Evolutionary conservation across 2,113 vertebrate species (phyloP).

Genomic region (Microcebus murinus): DNA sequence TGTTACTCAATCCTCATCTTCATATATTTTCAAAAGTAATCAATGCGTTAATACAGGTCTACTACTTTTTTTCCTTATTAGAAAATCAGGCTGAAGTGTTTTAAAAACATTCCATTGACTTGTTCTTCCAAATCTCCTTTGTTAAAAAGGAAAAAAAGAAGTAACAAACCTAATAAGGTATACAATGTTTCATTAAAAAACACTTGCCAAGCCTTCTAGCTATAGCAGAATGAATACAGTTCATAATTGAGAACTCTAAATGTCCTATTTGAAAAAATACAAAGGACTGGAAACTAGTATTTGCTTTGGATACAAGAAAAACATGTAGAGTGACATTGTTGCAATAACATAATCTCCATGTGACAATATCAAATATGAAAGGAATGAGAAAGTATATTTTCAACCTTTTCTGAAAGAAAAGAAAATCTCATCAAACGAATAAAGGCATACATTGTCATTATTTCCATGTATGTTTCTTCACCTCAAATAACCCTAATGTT

Average conservation of each 20-base stretch:
- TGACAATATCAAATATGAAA: conserved; percentile 54
- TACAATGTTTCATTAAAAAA: conserved; percentile 64
- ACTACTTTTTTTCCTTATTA: conserved; percentile 60
- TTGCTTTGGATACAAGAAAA: conserved; percentile 79
- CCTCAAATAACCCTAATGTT: conserved; percentile 61
- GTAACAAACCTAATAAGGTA: conserved; percentile 71
- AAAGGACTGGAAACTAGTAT: conserved; percentile 69
- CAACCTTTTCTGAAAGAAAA: not conserved
- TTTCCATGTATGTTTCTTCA: conserved; percentile 48
- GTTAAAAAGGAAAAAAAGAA: conserved; percentile 48
- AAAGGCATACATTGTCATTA: not conserved
- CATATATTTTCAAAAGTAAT: not conserved
- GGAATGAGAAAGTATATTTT: conserved; percentile 56
- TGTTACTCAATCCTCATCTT: not conserved
- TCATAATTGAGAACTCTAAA: conserved; percentile 50
- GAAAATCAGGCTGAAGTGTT: conserved; percentile 56
- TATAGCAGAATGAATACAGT: conserved; percentile 69
- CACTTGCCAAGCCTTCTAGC: conserved; percentile 75
- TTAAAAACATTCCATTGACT: conserved; percentile 56
- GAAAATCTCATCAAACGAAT: conserved; percentile 32
- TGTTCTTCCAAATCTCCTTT: conserved; percentile 60
- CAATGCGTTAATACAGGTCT: not conserved
- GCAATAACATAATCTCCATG: conserved; percentile 56
- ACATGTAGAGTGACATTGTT: conserved; percentile 56
- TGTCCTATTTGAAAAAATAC: conserved; percentile 68